Evolutionary conservation across 2,113 vertebrate species (phyloP).

Genomic region (Clarias macrocephalus): DNA sequence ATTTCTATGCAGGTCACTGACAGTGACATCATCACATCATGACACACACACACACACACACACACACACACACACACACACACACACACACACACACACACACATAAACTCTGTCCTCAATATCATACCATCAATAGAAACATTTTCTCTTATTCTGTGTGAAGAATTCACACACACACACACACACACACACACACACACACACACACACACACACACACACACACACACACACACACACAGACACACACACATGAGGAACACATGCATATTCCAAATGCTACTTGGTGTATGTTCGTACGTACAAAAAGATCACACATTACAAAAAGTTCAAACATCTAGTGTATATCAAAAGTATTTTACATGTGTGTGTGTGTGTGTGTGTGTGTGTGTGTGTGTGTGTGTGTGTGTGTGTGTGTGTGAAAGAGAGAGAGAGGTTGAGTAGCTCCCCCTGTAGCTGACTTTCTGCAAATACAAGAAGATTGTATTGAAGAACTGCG

Average conservation of each 20-base stretch:
- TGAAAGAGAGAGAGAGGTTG: neutral
- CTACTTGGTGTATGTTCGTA: too few relatives aligned
- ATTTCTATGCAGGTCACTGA: conserved; percentile 43
- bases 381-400: neutral
- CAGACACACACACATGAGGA: too few relatives aligned
- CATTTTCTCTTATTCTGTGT: neutral
- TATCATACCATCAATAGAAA: conserved; percentile 73
- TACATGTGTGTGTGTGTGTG: neutral
- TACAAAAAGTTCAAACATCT: too few relatives aligned
- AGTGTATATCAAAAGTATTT: too few relatives aligned
- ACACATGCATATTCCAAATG: too few relatives aligned
- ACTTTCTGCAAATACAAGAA: neutral
- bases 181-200: neutral
- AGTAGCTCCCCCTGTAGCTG: neutral
- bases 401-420: neutral
- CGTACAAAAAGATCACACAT: too few relatives aligned
- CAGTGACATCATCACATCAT: conserved; percentile 58
- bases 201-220: conserved; percentile 2
- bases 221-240: too few relatives aligned
- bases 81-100: conserved; percentile 54
- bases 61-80: conserved; percentile 52
- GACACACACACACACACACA: conserved; percentile 58
- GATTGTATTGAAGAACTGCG: neutral
- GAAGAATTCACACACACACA: neutral
- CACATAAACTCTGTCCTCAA: conserved; percentile 71